These are phyloP conservation scores for Oreotrochilus melanogaster DNA, from an alignment of 2,113 vertebrate species.

Conservation along the genomic window DNA sequence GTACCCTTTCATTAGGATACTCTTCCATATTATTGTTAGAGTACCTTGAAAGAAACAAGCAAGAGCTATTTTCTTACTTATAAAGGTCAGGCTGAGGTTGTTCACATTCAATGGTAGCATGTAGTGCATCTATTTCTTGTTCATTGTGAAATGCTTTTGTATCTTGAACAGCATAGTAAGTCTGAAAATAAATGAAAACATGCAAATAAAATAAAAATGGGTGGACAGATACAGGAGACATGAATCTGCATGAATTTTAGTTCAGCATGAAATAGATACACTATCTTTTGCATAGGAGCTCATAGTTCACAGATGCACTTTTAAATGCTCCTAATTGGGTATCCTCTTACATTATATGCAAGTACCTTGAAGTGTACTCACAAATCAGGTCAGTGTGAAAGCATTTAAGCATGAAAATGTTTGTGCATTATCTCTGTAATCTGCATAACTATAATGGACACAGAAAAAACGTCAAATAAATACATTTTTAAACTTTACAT, in stretches of 20 bases:
- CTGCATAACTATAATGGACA: neutral
- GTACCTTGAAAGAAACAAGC: neutral
- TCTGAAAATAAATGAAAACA: conserved; percentile 76
- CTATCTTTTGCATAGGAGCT: neutral
- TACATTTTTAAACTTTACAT: neutral
- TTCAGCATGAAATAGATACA: neutral
- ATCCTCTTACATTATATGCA: neutral
- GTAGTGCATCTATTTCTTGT: conserved; percentile 86
- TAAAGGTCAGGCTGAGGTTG: conserved; percentile 98
- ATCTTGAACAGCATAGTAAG: conserved; percentile 94
- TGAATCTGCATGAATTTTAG: neutral
- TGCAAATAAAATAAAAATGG: neutral
- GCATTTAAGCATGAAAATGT: neutral
- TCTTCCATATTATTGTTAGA: neutral
- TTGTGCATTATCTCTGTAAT: neutral
- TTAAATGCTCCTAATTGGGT: neutral
- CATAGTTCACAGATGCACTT: neutral
- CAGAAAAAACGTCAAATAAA: neutral
- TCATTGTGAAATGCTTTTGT: conserved; percentile 93
- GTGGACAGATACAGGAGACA: neutral
- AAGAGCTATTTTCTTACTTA: conserved; percentile 84
- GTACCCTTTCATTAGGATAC: neutral
- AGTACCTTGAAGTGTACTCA: neutral
- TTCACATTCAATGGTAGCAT: conserved; percentile 96
- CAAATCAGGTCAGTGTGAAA: neutral